Evolutionary conservation across 2,797 vertebrate genomes (phyloP), one percentile per base, ranked within the genome.

Genomic region (Coracias cyanogaster): DNA sequence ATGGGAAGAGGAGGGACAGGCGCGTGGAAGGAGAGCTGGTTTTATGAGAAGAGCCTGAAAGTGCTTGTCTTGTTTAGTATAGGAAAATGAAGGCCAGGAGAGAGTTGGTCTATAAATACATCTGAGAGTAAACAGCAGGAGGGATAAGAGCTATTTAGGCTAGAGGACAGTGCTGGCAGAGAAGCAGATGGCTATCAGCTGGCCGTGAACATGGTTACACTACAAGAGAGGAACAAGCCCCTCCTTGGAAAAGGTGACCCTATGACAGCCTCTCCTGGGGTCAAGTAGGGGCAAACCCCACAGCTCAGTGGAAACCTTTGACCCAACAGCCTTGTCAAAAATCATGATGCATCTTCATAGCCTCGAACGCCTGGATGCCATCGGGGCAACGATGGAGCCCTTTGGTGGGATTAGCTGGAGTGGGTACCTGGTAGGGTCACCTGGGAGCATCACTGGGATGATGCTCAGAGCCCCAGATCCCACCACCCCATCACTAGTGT

Each of bases 141-240:
- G 67, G 39, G 90, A 94, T 92, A 91, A 94, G 86, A 95, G 74
- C 80, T 96, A 70, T 96, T 95, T 89, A 67, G 93, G 90, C 93
- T 95, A n/a, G 73, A 95, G 92, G 82, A 96, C 60, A 35, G 16
- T 80, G 74, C 89, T 97, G 94, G 95, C 94, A 94, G 90, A 84
- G 78, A 26, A 92, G 88, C 90, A 95, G 95, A 96, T 96, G 90
- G 93, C 71, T 87, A 94, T 97, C 96, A 94, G 93, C 94, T 96
- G 95, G 93, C 92, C 1, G 71, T 86, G 92, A 97, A 86, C 5
- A 28, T 16, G 48, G 55, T 87, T 73, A 64, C 0, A 0, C 81
- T 70, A 39, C 0, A 1, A 94, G 77, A 72, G 78, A 85, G 52
- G 48, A 89, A 18, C 12, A 9, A 70, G 66, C 43, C 31, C 20